Evolutionary conservation across 2,113 vertebrate genomes (phyloP), one percentile per base, ranked within the genome.

Genomic region (Alligator sinensis): DNA sequence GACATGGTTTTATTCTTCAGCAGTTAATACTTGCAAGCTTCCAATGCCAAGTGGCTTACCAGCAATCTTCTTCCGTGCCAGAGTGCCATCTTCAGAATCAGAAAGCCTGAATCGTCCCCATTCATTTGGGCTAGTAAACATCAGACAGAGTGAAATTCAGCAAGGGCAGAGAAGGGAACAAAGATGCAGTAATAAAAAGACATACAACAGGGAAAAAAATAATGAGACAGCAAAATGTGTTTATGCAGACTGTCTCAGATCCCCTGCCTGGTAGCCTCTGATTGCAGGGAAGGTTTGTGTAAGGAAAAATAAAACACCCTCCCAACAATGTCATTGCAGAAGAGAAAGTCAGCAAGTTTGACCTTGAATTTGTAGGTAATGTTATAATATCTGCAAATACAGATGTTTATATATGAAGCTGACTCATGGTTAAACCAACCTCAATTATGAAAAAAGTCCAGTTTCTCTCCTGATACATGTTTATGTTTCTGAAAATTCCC

Each of bases 311-410:
- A 25, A 85, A 38, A 62, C 28, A 63, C 12, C 4, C 64, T 90
- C 89, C 80, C 57, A 89, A 93, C 61, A 55, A 21, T 86, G 90
- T 80, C 87, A 83, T 82, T 75, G 60, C 79, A 90, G 64, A 92
- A 17, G 70, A 61, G 92, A 77, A 93, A 96, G 80, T 96, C 92
- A 92, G 58, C 74, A 60, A 74, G 86, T 80, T 94, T 89, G 93
- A 82, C 75, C 88, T 92, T 77, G 70, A 77, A 58, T 95, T 78
- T 91, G 91, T 61, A 70, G 85, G 5, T 93, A 84, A 74, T 34
- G 34, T 68, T 66, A 64, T 75, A 80, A 75, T 0, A 0, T 80
- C 76, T 94, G 78, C 70, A 92, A 92, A 93, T 88, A 34, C 72
- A 91, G 30, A 22, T 92, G 93, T 94, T 92, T 95, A 66, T 78